These are phyloP conservation scores for Paedocypris micromegethes DNA, from an alignment of 2,797 vertebrate genomes.

Conservation along the genomic window DNA sequence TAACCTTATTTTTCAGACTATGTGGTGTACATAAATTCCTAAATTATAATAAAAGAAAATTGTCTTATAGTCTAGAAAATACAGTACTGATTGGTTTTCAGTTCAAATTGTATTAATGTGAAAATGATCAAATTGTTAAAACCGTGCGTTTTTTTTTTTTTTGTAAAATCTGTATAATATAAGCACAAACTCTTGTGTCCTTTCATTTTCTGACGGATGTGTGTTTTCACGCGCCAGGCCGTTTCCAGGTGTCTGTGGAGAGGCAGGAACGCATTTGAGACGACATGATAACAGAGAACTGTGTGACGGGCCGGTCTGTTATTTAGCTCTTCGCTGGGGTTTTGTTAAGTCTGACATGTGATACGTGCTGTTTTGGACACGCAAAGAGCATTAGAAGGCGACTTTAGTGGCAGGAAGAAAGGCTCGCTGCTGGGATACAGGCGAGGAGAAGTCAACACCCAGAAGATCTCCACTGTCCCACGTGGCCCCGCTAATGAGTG, in stretches of 20 bases:
- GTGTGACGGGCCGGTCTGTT: slow-evolving; percentile 46
- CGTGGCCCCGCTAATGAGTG: not conserved
- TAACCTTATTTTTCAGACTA: no score
- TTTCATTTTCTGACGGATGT: slow-evolving; percentile 14
- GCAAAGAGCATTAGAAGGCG: slow-evolving; percentile 10
- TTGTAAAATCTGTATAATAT: no score
- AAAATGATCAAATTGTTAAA: no score
- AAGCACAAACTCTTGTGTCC: not conserved
- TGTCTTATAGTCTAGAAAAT: no score
- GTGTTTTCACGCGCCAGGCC: slow-evolving; percentile 8
- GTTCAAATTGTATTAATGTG: no score
- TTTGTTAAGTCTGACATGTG: slow-evolving; percentile 42
- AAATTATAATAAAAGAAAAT: no score
- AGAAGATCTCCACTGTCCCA: slow-evolving; percentile 10
- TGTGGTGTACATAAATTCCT: no score
- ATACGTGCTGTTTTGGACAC: slow-evolving; percentile 27
- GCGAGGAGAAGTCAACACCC: not conserved
- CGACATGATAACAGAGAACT: slow-evolving; percentile 46
- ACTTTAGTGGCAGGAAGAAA: not conserved
- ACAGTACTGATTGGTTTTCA: no score
- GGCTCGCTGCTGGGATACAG: not conserved
- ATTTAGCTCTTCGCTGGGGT: slow-evolving; percentile 33
- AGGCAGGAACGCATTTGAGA: slow-evolving; percentile 55
- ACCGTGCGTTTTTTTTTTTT: no score
- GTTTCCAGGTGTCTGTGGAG: slow-evolving; percentile 21